Base-by-base conservation (phyloP, 2,113 vertebrate genomes). In the Irena cyanogastra region DNA sequence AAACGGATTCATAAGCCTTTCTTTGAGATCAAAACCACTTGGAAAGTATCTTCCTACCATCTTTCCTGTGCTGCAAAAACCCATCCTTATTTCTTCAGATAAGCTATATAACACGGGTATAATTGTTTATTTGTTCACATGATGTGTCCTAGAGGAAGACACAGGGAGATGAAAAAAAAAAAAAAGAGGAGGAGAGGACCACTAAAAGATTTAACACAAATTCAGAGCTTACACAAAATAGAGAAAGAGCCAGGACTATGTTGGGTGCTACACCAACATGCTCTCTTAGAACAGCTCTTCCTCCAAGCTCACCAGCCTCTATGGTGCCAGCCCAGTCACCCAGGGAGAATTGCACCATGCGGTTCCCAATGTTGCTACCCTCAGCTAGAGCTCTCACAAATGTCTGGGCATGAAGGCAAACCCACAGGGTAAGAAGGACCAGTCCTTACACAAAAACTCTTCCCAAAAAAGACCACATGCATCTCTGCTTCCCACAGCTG, bases 281-380 rank as follows among this genome's bases (percentile, higher is more conserved):
- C n/a, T 22, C 33, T 82, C 56, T 28, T 39, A 85, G 33, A 18
- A 41, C 7, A 42, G 20, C 10, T 39, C 37, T 63, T 92, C 6
- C 37, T 70, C 26, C 13, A 28, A 9, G 35, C 6, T 83, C 16
- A 52, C 6, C 23, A 79, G 16, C 4, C 3, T 5, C 44, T 13
- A 1, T 9, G 10, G 7, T 28, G 5, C 15, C 50, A 60, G 14
- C 6, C 11, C 1, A 0, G 31, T 9, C 41, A 37, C 0, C 1
- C 11, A 5, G 3, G 86, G 20, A 60, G n/a, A 39, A 15, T 19
- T 47, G 13, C 30, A 53, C 20, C 7, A 1, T 12, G 26, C 8
- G 53, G 17, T 20, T 21, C 23, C 10, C 2, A 1, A 16, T 28
- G 41, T 11, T 9, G 1, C 30, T 6, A 8, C 17, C 39, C 19